Evolutionary conservation across 2,888 invertebrate genomes (phyloP).

Genomic region (Megalurothrips usitatus): DNA sequence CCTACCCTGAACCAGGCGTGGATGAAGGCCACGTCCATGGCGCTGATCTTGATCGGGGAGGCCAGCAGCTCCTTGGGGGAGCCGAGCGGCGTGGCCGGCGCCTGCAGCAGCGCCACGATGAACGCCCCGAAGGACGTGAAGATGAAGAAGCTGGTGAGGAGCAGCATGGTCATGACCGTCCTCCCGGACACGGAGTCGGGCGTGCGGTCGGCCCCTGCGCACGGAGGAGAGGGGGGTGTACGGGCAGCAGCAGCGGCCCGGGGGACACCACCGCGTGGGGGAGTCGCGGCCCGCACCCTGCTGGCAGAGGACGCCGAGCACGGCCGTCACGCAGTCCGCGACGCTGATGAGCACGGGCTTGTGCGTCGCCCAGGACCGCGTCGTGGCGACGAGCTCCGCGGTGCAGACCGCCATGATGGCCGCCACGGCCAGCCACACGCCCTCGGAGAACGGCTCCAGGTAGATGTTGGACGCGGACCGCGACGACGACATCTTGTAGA

Average conservation of each 20-base stretch:
- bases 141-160: constrained; percentile 35
- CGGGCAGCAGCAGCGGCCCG: too few species aligned
- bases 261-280: too few species aligned
- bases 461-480: constrained; percentile 32
- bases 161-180: constrained; percentile 34
- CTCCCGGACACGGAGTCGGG: constrained; percentile 35
- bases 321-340: constrained; percentile 33
- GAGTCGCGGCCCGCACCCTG: constrained; percentile 33
- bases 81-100: constrained; percentile 35
- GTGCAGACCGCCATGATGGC: not conserved
- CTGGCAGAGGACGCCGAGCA: constrained; percentile 35
- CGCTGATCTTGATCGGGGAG: constrained; percentile 34
- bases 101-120: constrained; percentile 37
- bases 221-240: too few species aligned
- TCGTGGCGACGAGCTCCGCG: not conserved
- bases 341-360: not conserved
- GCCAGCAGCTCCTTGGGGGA: constrained; percentile 33
- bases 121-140: constrained; percentile 38
- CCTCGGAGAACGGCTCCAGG: not conserved
- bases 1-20: constrained; percentile 35
- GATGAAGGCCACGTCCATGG: constrained; percentile 36
- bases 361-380: not conserved
- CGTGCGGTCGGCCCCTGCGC: constrained; percentile 35
- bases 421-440: not conserved
- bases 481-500: constrained; percentile 36